Evolutionary conservation across 2,888 invertebrate genomes (phyloP), one percentile per base, ranked within the genome.

Genomic region (Timema podura): DNA sequence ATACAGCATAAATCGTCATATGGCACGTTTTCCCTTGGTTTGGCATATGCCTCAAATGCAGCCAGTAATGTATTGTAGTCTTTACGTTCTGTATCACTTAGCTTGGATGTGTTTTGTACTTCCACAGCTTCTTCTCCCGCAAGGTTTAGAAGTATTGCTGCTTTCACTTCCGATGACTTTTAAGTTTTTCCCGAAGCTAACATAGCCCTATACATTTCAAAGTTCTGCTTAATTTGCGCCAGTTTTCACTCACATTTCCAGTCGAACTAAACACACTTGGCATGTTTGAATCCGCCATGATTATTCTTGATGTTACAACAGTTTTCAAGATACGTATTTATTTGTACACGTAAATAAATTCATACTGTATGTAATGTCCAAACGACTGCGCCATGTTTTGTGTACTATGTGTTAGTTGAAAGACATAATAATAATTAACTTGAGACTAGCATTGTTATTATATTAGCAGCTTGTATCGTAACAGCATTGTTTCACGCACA

Each of bases 351-450:
- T 10, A 49, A 49, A 15, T 7, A 54, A 13, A 57, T 30, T 10
- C n/a, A 30, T 16, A 57, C 16, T 13, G 2, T 57, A 57, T 3
- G 5, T n/a, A 16, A 6, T 15, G 16, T 6, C 30, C 15, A n/a
- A 15, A 57, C n/a, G 13, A 57, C 57, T 57, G 57, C 9, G 15
- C 57, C 57, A 57, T n/a, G 15, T 57, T 57, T 57, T 57, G 57
- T 57, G 30, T 30, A 30, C 30, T 30, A 30, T 30, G 30, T 30
- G 30, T 30, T 30, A 30, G 30, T 30, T 30, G 30, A 30, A 30
- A 30, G 30, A 30, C 30, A 30, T 30, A 30, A 30, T 30, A 30
- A 30, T 30, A 30, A 30, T 30, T 30, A 30, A 30, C 30, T n/a
- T n/a, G 30, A 30, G 30, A 30, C 30, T 1, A 30, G 30, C 30